Evolutionary conservation across 1,140 invertebrate genomes (phyloP).

Genomic region (Xylocopa sonorina): DNA sequence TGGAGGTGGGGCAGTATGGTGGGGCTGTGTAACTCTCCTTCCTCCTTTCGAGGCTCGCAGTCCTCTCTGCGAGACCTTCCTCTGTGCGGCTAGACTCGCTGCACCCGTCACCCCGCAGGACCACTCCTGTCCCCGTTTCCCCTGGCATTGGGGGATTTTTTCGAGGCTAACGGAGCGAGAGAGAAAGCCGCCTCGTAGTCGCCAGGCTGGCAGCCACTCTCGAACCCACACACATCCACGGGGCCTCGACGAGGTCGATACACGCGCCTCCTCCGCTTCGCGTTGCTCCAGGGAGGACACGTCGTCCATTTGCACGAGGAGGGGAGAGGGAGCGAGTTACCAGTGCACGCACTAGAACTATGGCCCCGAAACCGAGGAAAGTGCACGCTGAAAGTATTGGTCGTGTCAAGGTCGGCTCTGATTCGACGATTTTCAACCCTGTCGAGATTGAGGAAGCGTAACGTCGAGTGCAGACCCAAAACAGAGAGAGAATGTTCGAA

Average conservation of each 20-base stretch:
- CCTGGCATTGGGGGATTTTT: slow-evolving; percentile 73
- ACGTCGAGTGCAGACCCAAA: no score
- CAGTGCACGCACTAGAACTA: slow-evolving; percentile 32
- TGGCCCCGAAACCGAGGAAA: not conserved
- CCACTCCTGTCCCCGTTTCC: slow-evolving; percentile 75
- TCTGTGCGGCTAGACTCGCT: slow-evolving; percentile 18
- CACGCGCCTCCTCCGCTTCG: slow-evolving; percentile 62
- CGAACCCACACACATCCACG: slow-evolving; percentile 71
- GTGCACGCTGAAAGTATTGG: no score
- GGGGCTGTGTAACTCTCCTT: slow-evolving; percentile 35
- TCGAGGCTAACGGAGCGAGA: slow-evolving; percentile 50
- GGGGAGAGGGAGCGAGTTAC: slow-evolving; percentile 51
- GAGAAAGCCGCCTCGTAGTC: slow-evolving; percentile 55
- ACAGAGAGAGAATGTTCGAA: no score
- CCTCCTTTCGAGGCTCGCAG: slow-evolving; percentile 38
- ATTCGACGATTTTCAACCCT: no score
- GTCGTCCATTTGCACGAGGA: slow-evolving; percentile 56
- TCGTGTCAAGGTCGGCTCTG: no score
- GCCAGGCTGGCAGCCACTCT: slow-evolving; percentile 62
- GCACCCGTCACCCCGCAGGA: slow-evolving; percentile 41
- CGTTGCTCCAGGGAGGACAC: slow-evolving; percentile 66
- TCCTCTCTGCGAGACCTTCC: no score
- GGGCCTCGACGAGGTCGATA: slow-evolving; percentile 74
- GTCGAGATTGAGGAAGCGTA: no score
- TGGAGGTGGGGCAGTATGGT: not conserved